A percentile compares a stretch with the other conserved stretches of the same genome.
Conservation (phyloP, 2,888 invertebrate species). For the Syrphus vitripennis region DNA sequence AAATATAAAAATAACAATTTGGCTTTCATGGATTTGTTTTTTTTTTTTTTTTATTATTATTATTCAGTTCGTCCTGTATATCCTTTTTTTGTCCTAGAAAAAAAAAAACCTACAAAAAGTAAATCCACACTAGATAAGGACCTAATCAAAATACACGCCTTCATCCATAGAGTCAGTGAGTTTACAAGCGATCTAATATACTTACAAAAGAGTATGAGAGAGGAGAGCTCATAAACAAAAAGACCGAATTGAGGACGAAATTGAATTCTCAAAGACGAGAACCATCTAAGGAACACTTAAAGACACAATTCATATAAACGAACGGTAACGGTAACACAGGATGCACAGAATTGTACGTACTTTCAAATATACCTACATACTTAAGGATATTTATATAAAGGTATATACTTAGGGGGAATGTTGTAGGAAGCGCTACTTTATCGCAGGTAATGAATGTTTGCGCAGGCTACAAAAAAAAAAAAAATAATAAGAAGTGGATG, state of each 20-base stretch:
- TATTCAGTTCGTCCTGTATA: background rate
- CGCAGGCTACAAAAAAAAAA: background rate
- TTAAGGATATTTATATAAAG: too few relatives aligned
- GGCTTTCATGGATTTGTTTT: conserved; percentile 51
- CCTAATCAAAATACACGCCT: conserved; percentile 68
- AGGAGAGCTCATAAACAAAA: conserved; percentile 52
- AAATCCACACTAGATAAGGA: conserved; percentile 68
- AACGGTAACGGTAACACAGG: conserved; percentile 10
- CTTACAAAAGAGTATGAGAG: background rate
- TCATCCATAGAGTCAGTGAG: conserved; percentile 23
- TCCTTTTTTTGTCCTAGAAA: conserved; percentile 24
- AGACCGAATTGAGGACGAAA: conserved; percentile 60
- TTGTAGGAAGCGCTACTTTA: conserved; percentile 32
- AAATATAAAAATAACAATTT: conserved; percentile 71
- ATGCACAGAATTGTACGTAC: background rate
- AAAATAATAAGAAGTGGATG: conserved; percentile 28
- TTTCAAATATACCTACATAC: background rate
- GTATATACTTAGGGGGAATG: background rate
- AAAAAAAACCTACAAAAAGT: conserved; percentile 40
- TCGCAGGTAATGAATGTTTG: conserved; percentile 63
- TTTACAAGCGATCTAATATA: conserved; percentile 34
- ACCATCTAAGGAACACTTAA: conserved; percentile 21
- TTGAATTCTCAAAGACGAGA: conserved; percentile 56
- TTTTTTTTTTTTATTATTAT: background rate
- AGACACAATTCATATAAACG: conserved; percentile 20